phyloP scores from a whole-genome alignment of 2,888 invertebrate genomes.

The Sclerodermus sp. region DNA sequence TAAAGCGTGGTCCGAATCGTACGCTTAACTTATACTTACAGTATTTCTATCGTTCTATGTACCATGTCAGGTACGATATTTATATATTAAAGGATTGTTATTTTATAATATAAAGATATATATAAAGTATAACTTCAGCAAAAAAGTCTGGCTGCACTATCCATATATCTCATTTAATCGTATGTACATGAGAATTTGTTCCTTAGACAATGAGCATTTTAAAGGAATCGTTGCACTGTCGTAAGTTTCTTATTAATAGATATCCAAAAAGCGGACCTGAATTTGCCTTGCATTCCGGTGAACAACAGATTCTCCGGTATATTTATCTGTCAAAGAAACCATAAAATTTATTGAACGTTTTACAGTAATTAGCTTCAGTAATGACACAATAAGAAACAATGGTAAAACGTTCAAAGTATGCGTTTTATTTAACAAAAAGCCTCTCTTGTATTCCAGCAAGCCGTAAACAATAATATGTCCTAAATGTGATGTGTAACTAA shows the following conservation, averaged over 20 bases:
- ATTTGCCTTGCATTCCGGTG: conserved; percentile 17
- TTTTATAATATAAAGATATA: too few relatives aligned
- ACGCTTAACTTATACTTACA: conserved; percentile 43
- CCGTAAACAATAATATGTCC: conserved; percentile 30
- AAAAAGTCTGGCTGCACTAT: too few relatives aligned
- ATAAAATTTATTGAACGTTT: not conserved
- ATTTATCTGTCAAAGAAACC: not conserved
- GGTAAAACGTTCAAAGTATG: not conserved
- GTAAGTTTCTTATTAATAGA: not conserved
- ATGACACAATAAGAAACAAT: not conserved
- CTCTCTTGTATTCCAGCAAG: conserved; percentile 13
- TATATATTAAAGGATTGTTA: conserved; percentile 10
- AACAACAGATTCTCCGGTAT: conserved; percentile 4
- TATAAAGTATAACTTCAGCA: too few relatives aligned
- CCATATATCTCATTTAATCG: too few relatives aligned
- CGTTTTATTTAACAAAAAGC: conserved; percentile 1
- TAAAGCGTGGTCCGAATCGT: conserved; percentile 38
- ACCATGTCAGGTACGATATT: conserved; percentile 12
- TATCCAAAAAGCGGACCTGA: conserved; percentile 15
- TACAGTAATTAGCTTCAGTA: not conserved
- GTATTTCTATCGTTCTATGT: conserved; percentile 38
- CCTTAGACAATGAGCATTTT: too few relatives aligned
- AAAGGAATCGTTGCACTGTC: too few relatives aligned
- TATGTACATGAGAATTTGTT: too few relatives aligned
- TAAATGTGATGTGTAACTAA: conserved; percentile 41